phyloP scores from a whole-genome alignment of 2,888 invertebrate species.

The Chironomus tentans region DNA sequence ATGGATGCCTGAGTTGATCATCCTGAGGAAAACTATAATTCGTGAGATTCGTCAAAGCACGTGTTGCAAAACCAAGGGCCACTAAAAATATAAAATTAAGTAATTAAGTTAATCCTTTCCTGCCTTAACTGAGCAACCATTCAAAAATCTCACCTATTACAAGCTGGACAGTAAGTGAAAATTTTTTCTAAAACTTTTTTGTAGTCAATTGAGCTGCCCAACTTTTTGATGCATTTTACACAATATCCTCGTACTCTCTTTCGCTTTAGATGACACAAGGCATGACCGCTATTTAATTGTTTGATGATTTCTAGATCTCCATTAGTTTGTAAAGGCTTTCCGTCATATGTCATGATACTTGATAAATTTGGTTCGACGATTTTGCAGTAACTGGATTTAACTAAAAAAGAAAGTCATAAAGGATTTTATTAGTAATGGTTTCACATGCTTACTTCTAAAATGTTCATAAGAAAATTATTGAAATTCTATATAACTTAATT shows the following conservation, averaged over 20 bases:
- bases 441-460: too few species aligned
- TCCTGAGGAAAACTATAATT: not conserved
- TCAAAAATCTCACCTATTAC: not conserved
- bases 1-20: not conserved
- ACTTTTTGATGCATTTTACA: constrained; percentile 37
- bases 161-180: constrained; percentile 36
- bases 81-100: constrained; percentile 34
- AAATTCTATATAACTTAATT: too few species aligned
- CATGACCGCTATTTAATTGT: constrained; percentile 32
- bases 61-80: constrained; percentile 39
- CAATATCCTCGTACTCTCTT: constrained; percentile 39
- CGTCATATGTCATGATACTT: constrained; percentile 12
- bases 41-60: constrained; percentile 35
- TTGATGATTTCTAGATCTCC: constrained; percentile 7
- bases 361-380: not conserved
- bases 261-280: constrained; percentile 35
- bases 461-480: too few species aligned
- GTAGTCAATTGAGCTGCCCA: constrained; percentile 27
- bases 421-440: constrained; percentile 19
- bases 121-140: too few species aligned
- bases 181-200: constrained; percentile 34
- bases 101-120: too few species aligned
- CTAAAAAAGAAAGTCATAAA: not conserved
- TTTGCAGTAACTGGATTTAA: not conserved
- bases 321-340: not conserved